These are phyloP conservation scores for Nipponacmea schrenckii DNA, from an alignment of 2,888 invertebrate species.

Conservation along the genomic window DNA sequence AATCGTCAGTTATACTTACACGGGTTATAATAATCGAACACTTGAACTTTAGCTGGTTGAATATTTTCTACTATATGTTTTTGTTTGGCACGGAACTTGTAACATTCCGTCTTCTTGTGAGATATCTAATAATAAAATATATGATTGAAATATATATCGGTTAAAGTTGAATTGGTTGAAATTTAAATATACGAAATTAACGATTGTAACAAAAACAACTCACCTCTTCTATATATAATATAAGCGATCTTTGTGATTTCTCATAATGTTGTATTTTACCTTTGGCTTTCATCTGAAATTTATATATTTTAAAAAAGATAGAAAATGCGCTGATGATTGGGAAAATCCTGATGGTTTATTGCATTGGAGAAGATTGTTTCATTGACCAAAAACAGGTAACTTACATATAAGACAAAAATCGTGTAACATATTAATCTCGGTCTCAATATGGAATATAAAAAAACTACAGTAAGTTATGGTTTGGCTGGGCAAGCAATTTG, in stretches of 20 bases:
- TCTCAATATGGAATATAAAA: no score
- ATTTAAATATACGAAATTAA: no score
- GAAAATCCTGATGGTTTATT: no score
- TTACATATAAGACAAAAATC: no score
- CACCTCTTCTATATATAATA: constrained; percentile 47
- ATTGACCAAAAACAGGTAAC: no score
- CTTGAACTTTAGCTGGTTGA: constrained; percentile 43
- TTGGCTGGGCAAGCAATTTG: no score
- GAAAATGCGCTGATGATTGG: no score
- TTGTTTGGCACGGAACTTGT: constrained; percentile 39
- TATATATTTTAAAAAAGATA: no score
- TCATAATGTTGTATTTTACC: constrained; percentile 41
- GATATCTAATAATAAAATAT: constrained; percentile 32
- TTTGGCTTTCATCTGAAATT: constrained; percentile 32
- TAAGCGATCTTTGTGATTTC: constrained; percentile 43
- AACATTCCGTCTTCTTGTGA: constrained; percentile 30
- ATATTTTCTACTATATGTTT: constrained; percentile 37
- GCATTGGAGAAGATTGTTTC: no score
- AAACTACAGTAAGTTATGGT: no score
- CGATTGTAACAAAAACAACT: constrained; percentile 10
- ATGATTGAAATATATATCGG: neutral
- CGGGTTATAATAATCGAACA: constrained; percentile 50
- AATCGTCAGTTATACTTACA: constrained; percentile 32
- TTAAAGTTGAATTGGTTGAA: neutral
- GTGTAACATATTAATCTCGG: no score